Evolutionary conservation across 2,113 vertebrate species (phyloP).

Genomic region (Hypomesus transpacificus): DNA sequence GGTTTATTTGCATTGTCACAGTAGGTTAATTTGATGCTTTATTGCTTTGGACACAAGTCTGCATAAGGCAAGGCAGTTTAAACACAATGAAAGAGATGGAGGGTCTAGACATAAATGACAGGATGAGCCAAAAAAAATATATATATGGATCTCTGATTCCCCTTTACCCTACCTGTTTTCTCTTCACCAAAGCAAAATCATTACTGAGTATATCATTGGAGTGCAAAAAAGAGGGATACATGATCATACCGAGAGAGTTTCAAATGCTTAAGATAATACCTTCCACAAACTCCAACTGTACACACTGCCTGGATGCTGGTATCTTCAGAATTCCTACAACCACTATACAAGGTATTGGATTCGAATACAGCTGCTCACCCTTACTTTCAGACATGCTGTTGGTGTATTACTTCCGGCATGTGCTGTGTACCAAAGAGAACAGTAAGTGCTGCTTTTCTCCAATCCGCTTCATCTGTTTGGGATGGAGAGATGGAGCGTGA

Average conservation of each 20-base stretch:
- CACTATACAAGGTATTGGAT: not conserved
- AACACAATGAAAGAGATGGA: no score
- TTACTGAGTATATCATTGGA: not conserved
- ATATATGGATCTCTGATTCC: no score
- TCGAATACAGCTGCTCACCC: not conserved
- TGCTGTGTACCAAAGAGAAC: not conserved
- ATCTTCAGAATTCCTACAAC: not conserved
- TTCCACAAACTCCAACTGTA: not conserved
- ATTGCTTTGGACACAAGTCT: no score
- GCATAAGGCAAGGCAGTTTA: no score
- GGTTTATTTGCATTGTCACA: no score
- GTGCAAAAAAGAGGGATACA: not conserved
- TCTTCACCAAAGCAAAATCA: not conserved
- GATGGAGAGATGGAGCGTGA: conserved; percentile 13
- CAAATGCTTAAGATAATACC: not conserved
- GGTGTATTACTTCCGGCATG: not conserved
- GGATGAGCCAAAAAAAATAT: no score
- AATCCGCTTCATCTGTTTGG: not conserved
- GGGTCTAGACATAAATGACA: no score
- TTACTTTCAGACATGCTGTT: not conserved
- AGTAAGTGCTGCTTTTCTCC: not conserved
- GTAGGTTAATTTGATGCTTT: no score
- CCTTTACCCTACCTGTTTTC: not conserved
- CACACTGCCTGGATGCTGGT: not conserved
- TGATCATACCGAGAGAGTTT: not conserved